Base-by-base conservation (phyloP, 2,888 invertebrate genomes). In the Mesorhabditis sp. region DNA sequence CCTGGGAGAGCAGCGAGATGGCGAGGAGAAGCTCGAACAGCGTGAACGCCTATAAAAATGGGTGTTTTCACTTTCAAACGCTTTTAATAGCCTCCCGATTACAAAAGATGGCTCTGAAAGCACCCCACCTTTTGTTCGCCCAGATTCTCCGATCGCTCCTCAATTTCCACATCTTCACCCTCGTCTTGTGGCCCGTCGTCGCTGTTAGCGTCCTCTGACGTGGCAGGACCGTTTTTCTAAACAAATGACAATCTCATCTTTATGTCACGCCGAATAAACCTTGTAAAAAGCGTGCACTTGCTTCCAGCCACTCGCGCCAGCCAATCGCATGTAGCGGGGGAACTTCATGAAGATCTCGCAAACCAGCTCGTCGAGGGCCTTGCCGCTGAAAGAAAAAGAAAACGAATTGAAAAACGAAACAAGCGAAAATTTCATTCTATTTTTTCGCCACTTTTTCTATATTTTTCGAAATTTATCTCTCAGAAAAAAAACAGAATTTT, bases 261-360 rank as follows among this genome's bases (percentile, higher is more conserved):
- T 28, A 28, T 28, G 28, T 28, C 28, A 28, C 28, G 28, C 28
- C 28, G 28, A 28, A 28, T 28, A 28, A 1, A 50, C 58, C 58
- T 50, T 50, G 58, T 50, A 50, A 50, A 50, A 50, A n/a, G 7
- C n/a, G 58, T 13, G 58, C 58, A 50, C 58, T 50, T 50, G 58
- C n/a, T 50, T 50, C 58, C 58, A 50, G 10, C 58, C 58, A 50
- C n/a, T 50, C n/a, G 58, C n/a, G 10, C 58, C 58, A 50, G 58
- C n/a, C 58, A 50, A 50, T 50, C 58, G 58, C 58, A 50, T 50
- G n/a, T 13, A 50, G 10, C n/a, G 7, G 7, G 50, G 58, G 58
- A 50, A 50, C n/a, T n/a, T 50, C 58, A 50, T 50, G n/a, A 50
- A 50, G n/a, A 50, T 10, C 58, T 50, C 58, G 58, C 58, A 50